Conservation (phyloP, 1,140 invertebrate species). For the Calliopsis andreniformis region DNA sequence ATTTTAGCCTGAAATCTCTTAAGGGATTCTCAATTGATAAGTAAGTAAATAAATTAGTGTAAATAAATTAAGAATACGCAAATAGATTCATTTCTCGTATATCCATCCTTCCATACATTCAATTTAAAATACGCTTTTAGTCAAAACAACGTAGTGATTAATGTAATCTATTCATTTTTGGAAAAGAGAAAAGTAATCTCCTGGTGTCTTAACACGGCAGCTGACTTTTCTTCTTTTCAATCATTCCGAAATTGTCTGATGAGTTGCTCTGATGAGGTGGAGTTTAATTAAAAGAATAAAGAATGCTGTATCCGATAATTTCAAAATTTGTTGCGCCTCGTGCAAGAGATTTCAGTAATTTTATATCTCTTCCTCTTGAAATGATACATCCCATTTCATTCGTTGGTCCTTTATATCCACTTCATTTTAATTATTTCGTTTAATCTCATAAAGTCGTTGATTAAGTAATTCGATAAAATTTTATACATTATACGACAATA, state of each 20-base stretch:
- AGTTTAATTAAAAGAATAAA: not conserved
- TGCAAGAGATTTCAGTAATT: not conserved
- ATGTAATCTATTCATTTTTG: too few relatives aligned
- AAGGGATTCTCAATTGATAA: not conserved
- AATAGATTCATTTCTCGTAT: not conserved
- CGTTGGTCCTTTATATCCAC: not conserved
- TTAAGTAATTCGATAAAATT: too few relatives aligned
- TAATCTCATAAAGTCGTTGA: too few relatives aligned
- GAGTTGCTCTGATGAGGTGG: not conserved
- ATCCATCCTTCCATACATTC: too few relatives aligned
- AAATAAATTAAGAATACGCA: too few relatives aligned
- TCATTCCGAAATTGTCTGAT: not conserved
- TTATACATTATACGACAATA: too few relatives aligned
- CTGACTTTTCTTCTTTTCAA: slow-evolving; percentile 3
- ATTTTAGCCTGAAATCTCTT: not conserved
- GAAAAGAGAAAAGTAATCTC: too few relatives aligned
- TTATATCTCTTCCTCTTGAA: not conserved
- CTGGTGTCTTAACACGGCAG: too few relatives aligned
- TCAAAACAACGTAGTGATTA: too few relatives aligned
- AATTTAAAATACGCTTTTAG: too few relatives aligned
- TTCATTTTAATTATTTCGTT: too few relatives aligned
- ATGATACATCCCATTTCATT: not conserved
- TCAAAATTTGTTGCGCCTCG: not conserved
- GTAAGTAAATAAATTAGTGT: not conserved
- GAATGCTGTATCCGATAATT: not conserved